A percentile compares a stretch with the other conserved stretches of the same genome.
Evolutionary conservation across 2,113 vertebrate genomes (phyloP).

Genomic region (Anolis carolinensis): DNA sequence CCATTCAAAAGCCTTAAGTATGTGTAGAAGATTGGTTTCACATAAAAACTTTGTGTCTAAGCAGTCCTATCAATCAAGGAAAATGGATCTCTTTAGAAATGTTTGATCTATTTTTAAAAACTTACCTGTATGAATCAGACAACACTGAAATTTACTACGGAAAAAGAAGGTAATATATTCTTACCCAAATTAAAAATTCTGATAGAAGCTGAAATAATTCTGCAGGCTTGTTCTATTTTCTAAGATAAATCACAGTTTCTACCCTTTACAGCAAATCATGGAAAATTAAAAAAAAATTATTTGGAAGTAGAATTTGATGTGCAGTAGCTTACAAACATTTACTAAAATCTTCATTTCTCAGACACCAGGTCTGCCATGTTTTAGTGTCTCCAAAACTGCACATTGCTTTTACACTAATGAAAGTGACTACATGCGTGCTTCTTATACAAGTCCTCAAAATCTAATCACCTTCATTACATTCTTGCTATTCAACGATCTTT

Average conservation of each 20-base stretch:
- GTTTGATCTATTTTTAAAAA: conserved; percentile 30
- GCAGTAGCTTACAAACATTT: conserved; percentile 52
- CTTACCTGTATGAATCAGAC: conserved; percentile 26
- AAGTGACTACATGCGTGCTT: conserved; percentile 32
- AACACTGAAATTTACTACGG: neutral
- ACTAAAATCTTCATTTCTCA: conserved; percentile 40
- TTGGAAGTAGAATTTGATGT: conserved; percentile 32
- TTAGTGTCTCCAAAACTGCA: conserved; percentile 45
- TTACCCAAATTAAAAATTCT: neutral
- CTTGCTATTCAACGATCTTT: neutral
- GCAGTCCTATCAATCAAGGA: neutral
- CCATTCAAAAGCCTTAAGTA: neutral
- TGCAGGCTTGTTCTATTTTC: conserved; percentile 34
- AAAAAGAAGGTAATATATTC: neutral
- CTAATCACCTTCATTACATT: neutral
- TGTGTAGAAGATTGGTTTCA: neutral
- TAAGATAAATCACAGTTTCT: conserved; percentile 39
- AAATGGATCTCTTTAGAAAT: conserved; percentile 15
- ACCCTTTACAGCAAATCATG: conserved; percentile 4
- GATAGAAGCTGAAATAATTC: conserved; percentile 6
- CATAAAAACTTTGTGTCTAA: neutral
- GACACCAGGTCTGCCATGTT: conserved; percentile 61
- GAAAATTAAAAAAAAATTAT: conserved; percentile 31
- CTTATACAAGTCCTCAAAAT: conserved; percentile 4
- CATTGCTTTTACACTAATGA: conserved; percentile 37